Evolutionary conservation across 2,888 invertebrate species (phyloP).

Genomic region (Ptychoptera contaminata): DNA sequence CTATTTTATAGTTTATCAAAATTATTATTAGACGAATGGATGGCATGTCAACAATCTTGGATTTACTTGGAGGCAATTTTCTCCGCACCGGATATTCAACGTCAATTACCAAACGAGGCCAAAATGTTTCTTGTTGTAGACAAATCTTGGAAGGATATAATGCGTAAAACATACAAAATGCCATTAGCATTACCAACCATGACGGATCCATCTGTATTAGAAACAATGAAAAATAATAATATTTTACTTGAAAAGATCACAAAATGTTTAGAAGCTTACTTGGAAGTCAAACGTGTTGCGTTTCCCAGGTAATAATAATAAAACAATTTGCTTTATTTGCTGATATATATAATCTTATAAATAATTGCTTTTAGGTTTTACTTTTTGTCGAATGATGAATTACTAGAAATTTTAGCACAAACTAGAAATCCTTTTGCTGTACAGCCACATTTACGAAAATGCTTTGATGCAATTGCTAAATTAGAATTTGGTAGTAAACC

Average conservation of each 20-base stretch:
- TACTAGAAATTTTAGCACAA: constrained; percentile 81
- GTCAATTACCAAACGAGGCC: constrained; percentile 81
- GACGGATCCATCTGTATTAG: constrained; percentile 51
- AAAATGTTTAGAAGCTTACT: constrained; percentile 77
- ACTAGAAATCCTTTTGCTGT: constrained; percentile 79
- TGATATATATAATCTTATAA: too few species aligned
- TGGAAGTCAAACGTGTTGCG: constrained; percentile 74
- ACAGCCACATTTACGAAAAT: constrained; percentile 78
- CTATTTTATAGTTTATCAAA: neutral
- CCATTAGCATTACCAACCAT: constrained; percentile 70
- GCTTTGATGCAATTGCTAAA: constrained; percentile 69
- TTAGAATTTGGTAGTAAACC: constrained; percentile 58
- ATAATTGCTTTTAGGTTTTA: constrained; percentile 44
- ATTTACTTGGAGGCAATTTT: constrained; percentile 89
- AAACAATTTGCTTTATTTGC: too few species aligned
- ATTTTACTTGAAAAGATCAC: constrained; percentile 71
- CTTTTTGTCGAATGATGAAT: constrained; percentile 78
- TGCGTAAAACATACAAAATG: constrained; percentile 65
- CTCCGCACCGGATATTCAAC: constrained; percentile 84
- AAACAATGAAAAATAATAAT: constrained; percentile 56
- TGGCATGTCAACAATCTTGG: constrained; percentile 82
- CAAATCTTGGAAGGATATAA: constrained; percentile 79
- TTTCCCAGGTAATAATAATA: constrained; percentile 48
- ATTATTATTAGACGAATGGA: constrained; percentile 59
- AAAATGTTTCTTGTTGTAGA: constrained; percentile 74